A percentile compares a stretch with the other conserved stretches of the same genome.
Evolutionary conservation across 2,113 vertebrate genomes (phyloP).

Genomic region (Cromileptes altivelis): DNA sequence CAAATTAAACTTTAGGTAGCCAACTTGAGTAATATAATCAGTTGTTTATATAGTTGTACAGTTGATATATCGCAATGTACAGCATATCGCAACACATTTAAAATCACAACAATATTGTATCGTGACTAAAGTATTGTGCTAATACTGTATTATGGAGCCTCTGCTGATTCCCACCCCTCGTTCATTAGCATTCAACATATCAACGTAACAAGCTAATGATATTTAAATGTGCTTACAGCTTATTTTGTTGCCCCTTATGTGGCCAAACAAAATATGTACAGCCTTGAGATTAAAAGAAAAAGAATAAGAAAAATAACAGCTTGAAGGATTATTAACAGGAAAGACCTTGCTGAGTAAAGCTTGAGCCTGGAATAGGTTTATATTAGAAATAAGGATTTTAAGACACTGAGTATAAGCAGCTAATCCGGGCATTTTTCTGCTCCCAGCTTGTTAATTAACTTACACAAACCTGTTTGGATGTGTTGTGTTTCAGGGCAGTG

Average conservation of each 20-base stretch:
- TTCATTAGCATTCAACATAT: background rate
- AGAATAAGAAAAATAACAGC: background rate
- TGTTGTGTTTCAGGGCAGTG: slow-evolving; percentile 32
- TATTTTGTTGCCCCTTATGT: background rate
- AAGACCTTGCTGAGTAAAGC: slow-evolving; percentile 36
- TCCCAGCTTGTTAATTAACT: slow-evolving; percentile 50
- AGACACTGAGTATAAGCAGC: background rate
- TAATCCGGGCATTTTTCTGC: slow-evolving; percentile 43
- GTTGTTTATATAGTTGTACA: too few species aligned
- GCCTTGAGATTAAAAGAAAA: background rate
- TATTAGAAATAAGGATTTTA: slow-evolving; percentile 23
- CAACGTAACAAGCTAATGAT: background rate
- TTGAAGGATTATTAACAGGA: slow-evolving; percentile 24
- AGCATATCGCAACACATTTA: too few species aligned
- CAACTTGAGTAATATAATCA: too few species aligned
- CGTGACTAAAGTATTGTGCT: too few species aligned
- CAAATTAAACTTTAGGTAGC: too few species aligned
- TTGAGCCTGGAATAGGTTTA: slow-evolving; percentile 16
- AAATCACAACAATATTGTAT: too few species aligned
- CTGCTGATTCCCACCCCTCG: too few species aligned
- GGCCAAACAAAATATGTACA: background rate
- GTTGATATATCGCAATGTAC: too few species aligned
- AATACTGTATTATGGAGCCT: too few species aligned
- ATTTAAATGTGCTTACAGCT: background rate
- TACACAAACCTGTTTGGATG: slow-evolving; percentile 27